Evolutionary conservation across 2,113 vertebrate genomes (phyloP).

Genomic region (Sturnus vulgaris): DNA sequence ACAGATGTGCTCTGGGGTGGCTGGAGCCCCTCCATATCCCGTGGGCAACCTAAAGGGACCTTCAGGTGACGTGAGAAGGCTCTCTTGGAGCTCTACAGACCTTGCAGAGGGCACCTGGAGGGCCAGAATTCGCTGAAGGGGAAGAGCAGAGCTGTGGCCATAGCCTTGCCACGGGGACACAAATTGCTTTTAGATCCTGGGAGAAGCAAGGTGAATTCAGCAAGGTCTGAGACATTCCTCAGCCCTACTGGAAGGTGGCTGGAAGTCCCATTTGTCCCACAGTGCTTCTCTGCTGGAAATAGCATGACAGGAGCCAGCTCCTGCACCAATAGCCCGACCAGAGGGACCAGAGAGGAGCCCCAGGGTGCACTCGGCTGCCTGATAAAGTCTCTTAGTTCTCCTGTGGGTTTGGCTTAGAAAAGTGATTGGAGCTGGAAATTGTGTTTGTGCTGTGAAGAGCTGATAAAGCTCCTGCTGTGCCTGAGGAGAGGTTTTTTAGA

Average conservation of each 20-base stretch:
- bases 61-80: not conserved
- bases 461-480: not conserved
- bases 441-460: not conserved
- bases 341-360: not conserved
- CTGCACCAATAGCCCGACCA: accelerated
- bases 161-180: accelerated
- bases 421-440: not conserved
- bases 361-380: not conserved
- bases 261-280: not conserved
- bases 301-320: not conserved
- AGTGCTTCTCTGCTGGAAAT: not conserved
- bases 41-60: not conserved
- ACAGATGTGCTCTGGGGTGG: not conserved
- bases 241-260: not conserved
- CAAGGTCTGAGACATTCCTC: not conserved
- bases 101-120: not conserved
- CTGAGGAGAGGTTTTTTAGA: not conserved
- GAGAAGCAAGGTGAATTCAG: not conserved
- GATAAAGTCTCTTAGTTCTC: not conserved
- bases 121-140: not conserved
- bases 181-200: not conserved
- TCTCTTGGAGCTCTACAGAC: not conserved
- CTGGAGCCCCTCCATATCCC: not conserved
- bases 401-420: not conserved
- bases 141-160: not conserved